A percentile compares a stretch with the other conserved stretches of the same genome.
Conservation (phyloP, 2,113 vertebrate genomes). For the Anguilla japonica region DNA sequence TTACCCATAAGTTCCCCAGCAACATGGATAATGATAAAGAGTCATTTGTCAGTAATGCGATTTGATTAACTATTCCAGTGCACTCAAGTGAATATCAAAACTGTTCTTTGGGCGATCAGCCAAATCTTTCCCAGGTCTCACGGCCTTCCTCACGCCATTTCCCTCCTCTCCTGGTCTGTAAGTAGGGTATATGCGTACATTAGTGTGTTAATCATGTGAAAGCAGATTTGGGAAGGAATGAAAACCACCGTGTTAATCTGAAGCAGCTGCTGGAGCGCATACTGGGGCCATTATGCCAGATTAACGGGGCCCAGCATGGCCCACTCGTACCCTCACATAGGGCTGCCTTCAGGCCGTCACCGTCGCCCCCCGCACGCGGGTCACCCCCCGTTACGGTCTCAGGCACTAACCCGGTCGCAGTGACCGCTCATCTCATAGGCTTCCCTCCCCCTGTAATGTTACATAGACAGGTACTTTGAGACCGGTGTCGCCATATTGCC, state of each 20-base stretch:
- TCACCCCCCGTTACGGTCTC: background rate
- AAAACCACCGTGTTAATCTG: slow-evolving; percentile 68
- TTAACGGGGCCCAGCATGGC: slow-evolving; percentile 62
- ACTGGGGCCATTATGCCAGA: slow-evolving; percentile 76
- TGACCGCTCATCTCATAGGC: background rate
- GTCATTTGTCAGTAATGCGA: too few relatives aligned
- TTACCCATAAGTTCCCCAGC: too few relatives aligned
- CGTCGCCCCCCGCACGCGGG: background rate
- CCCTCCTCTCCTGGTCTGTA: slow-evolving; percentile 33
- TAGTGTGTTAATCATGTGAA: slow-evolving; percentile 80
- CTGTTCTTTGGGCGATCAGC: too few relatives aligned
- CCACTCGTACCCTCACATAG: slow-evolving; percentile 30
- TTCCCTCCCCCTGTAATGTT: background rate
- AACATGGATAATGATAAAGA: too few relatives aligned
- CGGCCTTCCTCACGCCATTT: slow-evolving; percentile 22
- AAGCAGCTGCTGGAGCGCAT: slow-evolving; percentile 64
- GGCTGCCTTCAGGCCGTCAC: background rate
- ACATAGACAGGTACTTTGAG: background rate
- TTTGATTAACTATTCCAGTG: too few relatives aligned
- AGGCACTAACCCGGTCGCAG: background rate
- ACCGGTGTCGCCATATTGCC: background rate
- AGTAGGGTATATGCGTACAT: slow-evolving; percentile 1
- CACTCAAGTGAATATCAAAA: too few relatives aligned
- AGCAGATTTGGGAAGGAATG: slow-evolving; percentile 69
- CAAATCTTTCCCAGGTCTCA: background rate